A percentile compares a stretch with the other conserved stretches of the same genome.
Conservation (phyloP, 2,113 vertebrate species). For the Capreolus pygargus region DNA sequence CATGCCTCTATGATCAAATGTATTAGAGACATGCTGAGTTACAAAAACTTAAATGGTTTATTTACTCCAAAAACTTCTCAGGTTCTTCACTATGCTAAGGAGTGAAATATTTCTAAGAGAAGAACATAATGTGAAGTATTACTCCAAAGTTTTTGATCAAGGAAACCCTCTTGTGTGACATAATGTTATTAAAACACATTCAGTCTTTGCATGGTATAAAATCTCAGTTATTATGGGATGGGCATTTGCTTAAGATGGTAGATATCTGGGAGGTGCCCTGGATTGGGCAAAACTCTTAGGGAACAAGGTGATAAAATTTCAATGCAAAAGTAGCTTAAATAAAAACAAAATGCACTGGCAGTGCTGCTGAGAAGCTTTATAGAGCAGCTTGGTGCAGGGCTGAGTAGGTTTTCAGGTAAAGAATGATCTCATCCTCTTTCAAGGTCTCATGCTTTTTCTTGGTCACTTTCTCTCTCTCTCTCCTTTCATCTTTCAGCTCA, state of each 20-base stretch:
- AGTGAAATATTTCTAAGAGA: background rate
- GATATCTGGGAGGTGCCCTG: background rate
- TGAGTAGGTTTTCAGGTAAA: background rate
- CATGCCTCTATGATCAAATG: background rate
- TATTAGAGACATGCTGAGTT: background rate
- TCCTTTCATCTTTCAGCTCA: background rate
- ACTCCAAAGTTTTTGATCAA: background rate
- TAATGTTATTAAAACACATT: background rate
- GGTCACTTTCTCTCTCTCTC: background rate
- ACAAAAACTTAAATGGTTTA: background rate
- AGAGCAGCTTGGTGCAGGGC: background rate
- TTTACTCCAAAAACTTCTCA: background rate
- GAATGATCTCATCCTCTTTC: background rate
- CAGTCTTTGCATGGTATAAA: background rate
- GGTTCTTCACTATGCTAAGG: background rate
- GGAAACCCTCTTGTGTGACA: background rate
- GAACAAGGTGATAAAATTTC: background rate
- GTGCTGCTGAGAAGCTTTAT: background rate
- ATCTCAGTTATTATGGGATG: background rate
- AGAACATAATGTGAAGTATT: background rate
- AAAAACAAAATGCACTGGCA: background rate
- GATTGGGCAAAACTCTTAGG: background rate
- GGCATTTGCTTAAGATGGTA: background rate
- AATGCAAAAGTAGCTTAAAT: background rate
- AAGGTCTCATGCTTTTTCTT: rapidly evolving